A percentile compares a stretch with the other conserved stretches of the same genome.
Evolutionary conservation across 2,797 vertebrate species (phyloP).

Genomic region (Platalea minor): DNA sequence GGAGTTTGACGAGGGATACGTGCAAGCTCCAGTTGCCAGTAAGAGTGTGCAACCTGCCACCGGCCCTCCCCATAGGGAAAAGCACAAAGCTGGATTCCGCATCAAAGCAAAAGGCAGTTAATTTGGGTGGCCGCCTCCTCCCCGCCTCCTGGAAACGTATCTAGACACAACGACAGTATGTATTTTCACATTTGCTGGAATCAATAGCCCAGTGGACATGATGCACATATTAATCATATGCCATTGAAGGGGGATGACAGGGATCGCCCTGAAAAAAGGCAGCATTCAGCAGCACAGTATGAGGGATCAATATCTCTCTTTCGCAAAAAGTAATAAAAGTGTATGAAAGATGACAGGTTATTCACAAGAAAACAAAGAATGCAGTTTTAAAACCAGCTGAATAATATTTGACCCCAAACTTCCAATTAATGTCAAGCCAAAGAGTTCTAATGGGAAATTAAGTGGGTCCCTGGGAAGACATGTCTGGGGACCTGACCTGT

Average conservation of each 20-base stretch:
- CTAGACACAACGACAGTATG: not conserved
- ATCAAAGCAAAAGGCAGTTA: not conserved
- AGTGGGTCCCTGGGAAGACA: not conserved
- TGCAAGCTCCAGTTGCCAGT: too few species aligned
- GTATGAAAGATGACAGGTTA: not conserved
- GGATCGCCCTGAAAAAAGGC: not conserved
- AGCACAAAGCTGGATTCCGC: not conserved
- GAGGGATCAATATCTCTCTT: not conserved
- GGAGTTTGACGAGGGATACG: too few species aligned
- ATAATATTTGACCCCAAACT: not conserved
- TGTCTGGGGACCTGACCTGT: not conserved
- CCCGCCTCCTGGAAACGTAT: not conserved
- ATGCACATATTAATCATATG: not conserved
- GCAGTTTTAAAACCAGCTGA: not conserved
- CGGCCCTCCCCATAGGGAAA: fast-evolving
- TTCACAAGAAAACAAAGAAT: not conserved
- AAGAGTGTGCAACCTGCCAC: fast-evolving
- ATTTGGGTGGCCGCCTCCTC: not conserved
- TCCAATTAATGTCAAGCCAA: not conserved
- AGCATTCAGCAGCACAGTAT: not conserved
- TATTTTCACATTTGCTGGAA: not conserved
- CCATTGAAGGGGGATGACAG: too few species aligned
- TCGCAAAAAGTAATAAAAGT: not conserved
- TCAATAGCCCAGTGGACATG: not conserved
- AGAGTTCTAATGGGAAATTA: not conserved